Evolutionary conservation across 2,888 invertebrate species (phyloP), one percentile per base, ranked within the genome.

Genomic region (Metallyticus violacea): DNA sequence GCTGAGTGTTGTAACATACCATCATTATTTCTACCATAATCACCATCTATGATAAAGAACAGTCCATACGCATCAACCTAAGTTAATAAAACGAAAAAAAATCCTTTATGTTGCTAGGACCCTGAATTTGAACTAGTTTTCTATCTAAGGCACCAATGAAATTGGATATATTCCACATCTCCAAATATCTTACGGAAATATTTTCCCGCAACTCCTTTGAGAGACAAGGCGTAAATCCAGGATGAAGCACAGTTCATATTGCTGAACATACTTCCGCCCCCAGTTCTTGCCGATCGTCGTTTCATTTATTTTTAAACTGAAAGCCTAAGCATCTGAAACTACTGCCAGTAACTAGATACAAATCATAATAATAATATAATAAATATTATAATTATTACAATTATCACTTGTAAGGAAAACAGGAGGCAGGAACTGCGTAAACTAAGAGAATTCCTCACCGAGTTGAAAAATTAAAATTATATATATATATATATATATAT

Each of bases 151-250:
- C 25, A 15, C 80, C 80, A 62, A 29, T 22, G 25, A 81, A 81
- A 26, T 86, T 81, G 7, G 86, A 81, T 30, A 86, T 25, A 81
- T 86, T 86, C 86, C 81, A 86, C 9, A 86, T 15, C 25, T 81
- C 26, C n/a, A 9, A 77, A 77, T 81, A 86, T 25, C 77, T 7
- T 7, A 81, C 9, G 25, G 77, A 22, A 28, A 86, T 78, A 9
- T 27, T 25, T 26, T 29, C 77, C 86, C 81, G 81, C 15, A 22
- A 22, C 76, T 81, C 81, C 29, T 28, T 26, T n/a, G 27, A 77
- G 1, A 28, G 77, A 26, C 7, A 0, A 6, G 77, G 25, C 81
- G 77, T 30, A 77, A n/a, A 81, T 22, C 30, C 28, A 26, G 77
- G 29, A 27, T 86, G 86, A 7, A 81, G 76, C n/a, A 6, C 6